Base-by-base conservation (phyloP, 2,888 invertebrate genomes). In the Temnothorax unifasciatus region DNA sequence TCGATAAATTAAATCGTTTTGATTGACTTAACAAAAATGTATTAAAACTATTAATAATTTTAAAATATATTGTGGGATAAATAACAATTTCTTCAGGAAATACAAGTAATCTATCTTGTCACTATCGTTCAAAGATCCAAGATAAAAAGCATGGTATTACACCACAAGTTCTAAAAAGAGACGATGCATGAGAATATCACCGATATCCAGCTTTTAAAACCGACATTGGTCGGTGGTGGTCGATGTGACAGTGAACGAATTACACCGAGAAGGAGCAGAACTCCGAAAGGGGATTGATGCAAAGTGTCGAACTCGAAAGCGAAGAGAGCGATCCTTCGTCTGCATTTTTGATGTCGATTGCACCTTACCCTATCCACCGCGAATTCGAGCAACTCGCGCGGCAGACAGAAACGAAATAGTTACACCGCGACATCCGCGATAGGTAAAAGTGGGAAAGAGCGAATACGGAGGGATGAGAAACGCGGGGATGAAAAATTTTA, bases 331-430 rank as follows among this genome's bases (percentile, higher is more conserved):
- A 29, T 86, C 85, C 66, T 87, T 87, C 86, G 91, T 90, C 92
- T 91, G 88, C 90, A 92, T 92, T 92, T 92, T 90, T 90, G 85
- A 90, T 89, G 88, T 89, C 85, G 85, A 84, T 83, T 83, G 74
- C 82, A 84, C 86, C 85, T 90, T 87, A 87, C 84, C 81, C 86
- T 83, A 64, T 50, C 79, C 76, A 82, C 73, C 47, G 47, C 47
- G 47, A 61, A 71, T 59, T 79, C 59, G 59, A 71, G 61, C 59
- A 61, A 73, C 73, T 59, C 57, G 59, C 73, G 47, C 25, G 59
- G 79, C 59, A 59, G 73, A 81, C 59, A 81, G 73, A 81, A 81
- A 81, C 73, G 68, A 52, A 81, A 82, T 81, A 82, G 76, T 63
- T 54, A 29, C 21, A 54, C 21, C 25, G 34, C 76, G 76, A 76